These are phyloP conservation scores for Spinibarbus caldwelli DNA, from an alignment of 2,797 vertebrate species.

Conservation along the genomic window DNA sequence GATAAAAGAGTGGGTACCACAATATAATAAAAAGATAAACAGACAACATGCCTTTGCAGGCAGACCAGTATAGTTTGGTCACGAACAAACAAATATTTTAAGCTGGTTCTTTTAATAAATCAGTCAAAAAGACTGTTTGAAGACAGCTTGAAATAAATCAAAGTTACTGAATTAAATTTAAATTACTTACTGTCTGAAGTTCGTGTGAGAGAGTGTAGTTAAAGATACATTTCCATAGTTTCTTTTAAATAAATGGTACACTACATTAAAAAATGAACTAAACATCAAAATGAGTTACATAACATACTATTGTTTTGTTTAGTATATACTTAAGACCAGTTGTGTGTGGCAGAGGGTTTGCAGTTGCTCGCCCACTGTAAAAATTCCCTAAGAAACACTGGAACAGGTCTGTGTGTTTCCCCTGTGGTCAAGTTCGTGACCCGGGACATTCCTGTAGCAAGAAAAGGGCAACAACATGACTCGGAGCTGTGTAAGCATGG, in stretches of 20 bases:
- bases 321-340: background rate
- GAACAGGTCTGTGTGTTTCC: background rate
- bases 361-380: background rate
- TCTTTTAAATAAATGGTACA: background rate
- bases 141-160: background rate
- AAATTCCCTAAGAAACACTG: background rate
- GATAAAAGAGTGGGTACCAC: background rate
- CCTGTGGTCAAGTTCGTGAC: background rate
- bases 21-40: conserved; percentile 1
- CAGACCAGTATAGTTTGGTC: too few species aligned
- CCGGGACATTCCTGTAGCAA: conserved; percentile 4
- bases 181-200: background rate
- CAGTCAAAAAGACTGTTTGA: too few species aligned
- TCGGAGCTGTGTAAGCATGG: background rate
- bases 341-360: background rate
- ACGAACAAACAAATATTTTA: too few species aligned
- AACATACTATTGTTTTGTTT: too few species aligned
- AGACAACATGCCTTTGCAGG: background rate
- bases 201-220: background rate
- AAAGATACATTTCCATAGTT: background rate
- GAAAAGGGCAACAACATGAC: conserved; percentile 6
- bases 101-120: background rate
- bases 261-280: too few species aligned
- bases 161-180: background rate
- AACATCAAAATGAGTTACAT: too few species aligned